These are phyloP conservation scores for Nannoperca obscura DNA, from an alignment of 2,797 vertebrate species.

Conservation along the genomic window DNA sequence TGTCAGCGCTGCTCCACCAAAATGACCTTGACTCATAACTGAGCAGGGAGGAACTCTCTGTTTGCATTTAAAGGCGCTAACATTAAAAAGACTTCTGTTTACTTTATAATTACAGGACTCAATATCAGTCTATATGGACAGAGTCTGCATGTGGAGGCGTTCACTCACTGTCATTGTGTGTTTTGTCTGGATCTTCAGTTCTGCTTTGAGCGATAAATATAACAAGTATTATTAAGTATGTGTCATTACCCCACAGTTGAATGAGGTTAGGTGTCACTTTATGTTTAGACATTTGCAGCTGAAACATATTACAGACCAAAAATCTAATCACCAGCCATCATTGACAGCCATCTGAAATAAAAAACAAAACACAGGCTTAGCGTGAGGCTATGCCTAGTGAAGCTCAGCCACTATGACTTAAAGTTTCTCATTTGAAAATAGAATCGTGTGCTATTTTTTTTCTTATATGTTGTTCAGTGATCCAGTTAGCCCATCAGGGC, in stretches of 20 bases:
- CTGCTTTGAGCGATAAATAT: conserved; percentile 8
- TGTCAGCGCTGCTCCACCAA: conserved; percentile 29
- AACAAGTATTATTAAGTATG: background rate
- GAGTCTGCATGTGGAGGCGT: conserved; percentile 11
- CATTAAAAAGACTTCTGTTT: conserved; percentile 37
- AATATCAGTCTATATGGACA: conserved; percentile 19
- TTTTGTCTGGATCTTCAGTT: conserved; percentile 33
- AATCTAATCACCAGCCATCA: background rate
- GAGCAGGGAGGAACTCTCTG: conserved; percentile 2
- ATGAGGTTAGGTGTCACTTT: background rate
- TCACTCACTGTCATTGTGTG: conserved; percentile 20
- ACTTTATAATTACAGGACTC: conserved; percentile 21
- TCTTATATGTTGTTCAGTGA: background rate
- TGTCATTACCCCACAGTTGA: background rate
- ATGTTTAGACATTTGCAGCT: conserved; percentile 1
- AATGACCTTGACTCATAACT: conserved; percentile 65
- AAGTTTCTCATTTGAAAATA: background rate
- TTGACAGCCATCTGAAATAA: background rate
- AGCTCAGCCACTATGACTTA: background rate
- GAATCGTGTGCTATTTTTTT: background rate
- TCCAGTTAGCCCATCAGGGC: background rate
- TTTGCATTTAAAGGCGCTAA: conserved; percentile 30
- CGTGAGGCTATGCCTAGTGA: background rate
- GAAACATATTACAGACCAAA: conserved; percentile 1
- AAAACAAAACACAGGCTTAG: no score